phyloP scores from a whole-genome alignment of 2,797 vertebrate genomes.

The Setipinna tenuifilis region DNA sequence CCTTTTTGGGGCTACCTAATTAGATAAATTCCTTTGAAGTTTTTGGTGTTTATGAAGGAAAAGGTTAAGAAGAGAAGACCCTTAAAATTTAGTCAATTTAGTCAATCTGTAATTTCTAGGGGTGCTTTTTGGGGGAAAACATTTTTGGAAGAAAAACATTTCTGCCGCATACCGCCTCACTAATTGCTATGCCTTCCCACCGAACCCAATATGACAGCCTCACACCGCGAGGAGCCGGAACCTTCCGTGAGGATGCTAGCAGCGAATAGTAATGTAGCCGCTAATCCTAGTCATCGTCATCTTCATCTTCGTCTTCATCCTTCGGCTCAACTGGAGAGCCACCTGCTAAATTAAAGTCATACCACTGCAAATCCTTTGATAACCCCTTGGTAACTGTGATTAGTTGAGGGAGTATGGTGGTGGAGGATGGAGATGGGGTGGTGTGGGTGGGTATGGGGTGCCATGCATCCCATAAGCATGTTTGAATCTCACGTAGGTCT shows the following conservation, averaged over 20 bases:
- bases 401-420: not conserved
- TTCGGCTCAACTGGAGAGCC: not conserved
- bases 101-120: not conserved
- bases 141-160: not conserved
- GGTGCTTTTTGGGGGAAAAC: not conserved
- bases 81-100: not conserved
- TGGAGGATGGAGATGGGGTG: too few species aligned
- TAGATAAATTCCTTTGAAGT: not conserved
- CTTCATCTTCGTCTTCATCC: too few species aligned
- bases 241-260: not conserved
- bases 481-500: too few species aligned
- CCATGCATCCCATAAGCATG: too few species aligned
- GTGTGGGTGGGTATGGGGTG: too few species aligned
- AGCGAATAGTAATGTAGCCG: not conserved
- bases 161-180: not conserved
- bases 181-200: not conserved
- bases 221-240: not conserved
- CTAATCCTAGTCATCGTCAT: too few species aligned
- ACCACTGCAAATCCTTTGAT: not conserved
- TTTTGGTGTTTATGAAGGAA: not conserved
- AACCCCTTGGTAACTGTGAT: not conserved
- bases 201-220: not conserved
- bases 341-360: not conserved
- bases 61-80: not conserved
- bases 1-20: not conserved